These are phyloP conservation scores for Andrena trimmerana DNA, from an alignment of 2,888 invertebrate species.

Conservation along the genomic window DNA sequence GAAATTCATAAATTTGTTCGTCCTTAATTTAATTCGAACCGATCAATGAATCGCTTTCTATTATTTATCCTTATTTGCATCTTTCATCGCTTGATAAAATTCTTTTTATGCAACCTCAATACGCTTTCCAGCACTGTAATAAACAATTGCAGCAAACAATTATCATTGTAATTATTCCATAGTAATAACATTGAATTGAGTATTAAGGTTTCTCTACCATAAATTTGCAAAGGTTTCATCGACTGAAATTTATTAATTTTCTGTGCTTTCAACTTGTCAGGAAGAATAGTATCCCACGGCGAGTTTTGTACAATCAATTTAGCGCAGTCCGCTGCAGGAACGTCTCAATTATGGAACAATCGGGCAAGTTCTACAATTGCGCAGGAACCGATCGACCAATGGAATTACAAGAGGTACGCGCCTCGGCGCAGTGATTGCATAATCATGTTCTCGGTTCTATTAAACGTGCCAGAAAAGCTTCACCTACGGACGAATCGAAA, in stretches of 20 bases:
- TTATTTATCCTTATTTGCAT: no score
- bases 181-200: no score
- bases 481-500: background rate
- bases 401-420: background rate
- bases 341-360: slow-evolving; percentile 17
- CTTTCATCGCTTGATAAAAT: no score
- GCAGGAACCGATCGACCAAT: background rate
- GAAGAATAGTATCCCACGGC: background rate
- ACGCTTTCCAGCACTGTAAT: no score
- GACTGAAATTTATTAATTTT: background rate
- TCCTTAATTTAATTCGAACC: no score
- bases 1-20: no score
- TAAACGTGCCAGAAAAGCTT: slow-evolving; percentile 1
- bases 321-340: background rate
- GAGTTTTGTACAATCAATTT: background rate
- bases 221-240: no score
- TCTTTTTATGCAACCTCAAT: no score
- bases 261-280: background rate
- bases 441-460: slow-evolving; percentile 19
- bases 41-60: no score
- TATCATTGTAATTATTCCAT: no score
- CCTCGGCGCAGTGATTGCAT: background rate
- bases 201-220: no score
- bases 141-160: no score
- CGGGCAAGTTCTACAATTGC: slow-evolving; percentile 4